phyloP scores from a whole-genome alignment of 2,113 vertebrate genomes.

The Geothlypis trichas region DNA sequence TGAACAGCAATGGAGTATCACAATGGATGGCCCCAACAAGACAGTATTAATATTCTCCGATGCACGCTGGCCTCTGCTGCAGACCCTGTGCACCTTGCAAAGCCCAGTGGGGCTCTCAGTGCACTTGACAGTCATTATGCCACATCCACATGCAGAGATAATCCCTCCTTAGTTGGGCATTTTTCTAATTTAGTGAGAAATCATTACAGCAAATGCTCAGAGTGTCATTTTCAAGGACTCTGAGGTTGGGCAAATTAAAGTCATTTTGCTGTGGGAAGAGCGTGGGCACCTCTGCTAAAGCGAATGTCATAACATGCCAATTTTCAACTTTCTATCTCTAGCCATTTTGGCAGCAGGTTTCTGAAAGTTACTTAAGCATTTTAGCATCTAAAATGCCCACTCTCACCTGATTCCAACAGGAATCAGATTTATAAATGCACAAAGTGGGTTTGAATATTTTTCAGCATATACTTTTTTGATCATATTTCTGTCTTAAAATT shows the following conservation, averaged over 20 bases:
- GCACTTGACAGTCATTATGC: conserved; percentile 66
- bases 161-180: conserved; percentile 69
- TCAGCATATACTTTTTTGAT: neutral
- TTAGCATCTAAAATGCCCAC: conserved; percentile 18
- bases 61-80: neutral
- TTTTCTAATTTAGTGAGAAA: conserved; percentile 72
- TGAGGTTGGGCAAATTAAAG: conserved; percentile 63
- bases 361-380: conserved; percentile 39
- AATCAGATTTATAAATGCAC: neutral
- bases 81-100: conserved; percentile 38
- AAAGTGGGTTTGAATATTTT: neutral
- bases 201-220: conserved; percentile 61
- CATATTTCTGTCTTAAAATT: neutral
- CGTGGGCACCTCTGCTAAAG: conserved; percentile 45
- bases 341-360: conserved; percentile 27
- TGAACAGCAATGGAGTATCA: conserved; percentile 34
- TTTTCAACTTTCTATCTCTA: conserved; percentile 52
- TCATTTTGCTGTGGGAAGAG: conserved; percentile 63
- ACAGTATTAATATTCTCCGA: conserved; percentile 43
- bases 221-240: conserved; percentile 67
- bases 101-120: conserved; percentile 60
- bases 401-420: neutral
- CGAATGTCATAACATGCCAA: conserved; percentile 26
- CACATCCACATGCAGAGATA: conserved; percentile 66
- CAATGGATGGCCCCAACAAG: conserved; percentile 44